phyloP scores from a whole-genome alignment of 2,797 vertebrate genomes.

The Pangasius macronema region DNA sequence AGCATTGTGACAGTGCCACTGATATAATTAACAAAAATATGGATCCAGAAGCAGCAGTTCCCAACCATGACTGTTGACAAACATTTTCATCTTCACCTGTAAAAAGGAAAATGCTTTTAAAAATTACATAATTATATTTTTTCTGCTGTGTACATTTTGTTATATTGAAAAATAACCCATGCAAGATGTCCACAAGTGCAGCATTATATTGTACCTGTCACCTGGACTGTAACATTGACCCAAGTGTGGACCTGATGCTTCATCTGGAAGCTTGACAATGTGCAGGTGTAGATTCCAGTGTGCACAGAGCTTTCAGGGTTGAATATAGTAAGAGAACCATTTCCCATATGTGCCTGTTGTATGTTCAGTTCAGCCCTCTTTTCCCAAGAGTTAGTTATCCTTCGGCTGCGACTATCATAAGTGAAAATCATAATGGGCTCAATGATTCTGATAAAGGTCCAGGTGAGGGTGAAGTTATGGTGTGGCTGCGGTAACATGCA shows the following conservation, averaged over 20 bases:
- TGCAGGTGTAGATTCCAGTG: constrained; percentile 73
- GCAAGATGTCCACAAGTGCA: background rate
- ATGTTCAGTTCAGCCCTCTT: constrained; percentile 67
- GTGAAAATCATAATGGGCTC: constrained; percentile 68
- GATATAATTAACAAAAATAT: constrained; percentile 71
- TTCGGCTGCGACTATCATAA: constrained; percentile 70
- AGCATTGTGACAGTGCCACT: constrained; percentile 66
- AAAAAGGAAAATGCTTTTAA: background rate
- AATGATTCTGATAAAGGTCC: constrained; percentile 67
- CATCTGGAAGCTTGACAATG: constrained; percentile 67
- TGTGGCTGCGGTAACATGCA: constrained; percentile 67
- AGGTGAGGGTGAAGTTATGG: constrained; percentile 75
- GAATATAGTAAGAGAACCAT: constrained; percentile 72
- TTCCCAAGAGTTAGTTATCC: constrained; percentile 69
- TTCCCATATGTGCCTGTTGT: constrained; percentile 64
- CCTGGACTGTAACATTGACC: constrained; percentile 70
- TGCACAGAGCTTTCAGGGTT: constrained; percentile 66
- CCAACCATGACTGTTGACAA: constrained; percentile 72
- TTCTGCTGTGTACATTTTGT: background rate
- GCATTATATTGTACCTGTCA: constrained; percentile 59
- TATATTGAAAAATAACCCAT: background rate
- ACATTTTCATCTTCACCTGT: constrained; percentile 65
- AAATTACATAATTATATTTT: background rate
- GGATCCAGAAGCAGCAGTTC: constrained; percentile 69
- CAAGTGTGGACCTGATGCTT: constrained; percentile 66